Percentiles rank a stretch among this genome's conserved stretches.
Conservation (phyloP, 2,113 vertebrate species). For the Apodemus speciosus region DNA sequence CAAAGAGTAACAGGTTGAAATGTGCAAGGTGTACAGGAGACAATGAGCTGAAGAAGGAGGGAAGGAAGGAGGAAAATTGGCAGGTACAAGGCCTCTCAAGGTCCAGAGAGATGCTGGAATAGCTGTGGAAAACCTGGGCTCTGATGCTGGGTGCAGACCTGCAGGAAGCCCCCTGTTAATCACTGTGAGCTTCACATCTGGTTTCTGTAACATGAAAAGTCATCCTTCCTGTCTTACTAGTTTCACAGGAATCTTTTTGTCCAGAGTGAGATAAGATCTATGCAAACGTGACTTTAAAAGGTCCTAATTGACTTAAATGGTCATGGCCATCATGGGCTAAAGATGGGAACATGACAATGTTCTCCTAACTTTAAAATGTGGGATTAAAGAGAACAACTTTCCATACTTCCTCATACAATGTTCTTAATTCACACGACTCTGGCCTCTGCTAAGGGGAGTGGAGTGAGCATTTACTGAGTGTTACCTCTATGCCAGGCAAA, state of each 20-base stretch:
- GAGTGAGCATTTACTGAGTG: no score
- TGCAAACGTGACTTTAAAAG: neutral
- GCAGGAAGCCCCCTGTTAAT: neutral
- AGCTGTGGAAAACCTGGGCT: neutral
- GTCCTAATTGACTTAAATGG: neutral
- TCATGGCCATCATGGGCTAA: neutral
- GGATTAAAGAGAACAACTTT: neutral
- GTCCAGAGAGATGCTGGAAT: no score
- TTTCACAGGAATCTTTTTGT: neutral
- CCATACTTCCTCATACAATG: neutral
- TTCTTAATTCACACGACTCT: conserved; percentile 26
- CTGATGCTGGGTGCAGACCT: neutral
- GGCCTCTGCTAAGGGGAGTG: neutral
- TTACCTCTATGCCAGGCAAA: no score
- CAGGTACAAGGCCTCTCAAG: accelerated
- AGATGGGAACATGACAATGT: neutral
- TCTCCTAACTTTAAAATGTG: neutral
- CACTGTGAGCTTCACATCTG: neutral
- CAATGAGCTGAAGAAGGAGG: neutral
- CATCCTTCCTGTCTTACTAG: neutral
- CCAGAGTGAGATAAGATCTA: neutral
- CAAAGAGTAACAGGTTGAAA: neutral
- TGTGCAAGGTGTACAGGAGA: neutral
- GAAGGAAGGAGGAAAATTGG: neutral
- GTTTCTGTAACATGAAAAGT: conserved; percentile 17